Base-by-base conservation (phyloP, 2,888 invertebrate genomes). In the Lithophane leautieri region DNA sequence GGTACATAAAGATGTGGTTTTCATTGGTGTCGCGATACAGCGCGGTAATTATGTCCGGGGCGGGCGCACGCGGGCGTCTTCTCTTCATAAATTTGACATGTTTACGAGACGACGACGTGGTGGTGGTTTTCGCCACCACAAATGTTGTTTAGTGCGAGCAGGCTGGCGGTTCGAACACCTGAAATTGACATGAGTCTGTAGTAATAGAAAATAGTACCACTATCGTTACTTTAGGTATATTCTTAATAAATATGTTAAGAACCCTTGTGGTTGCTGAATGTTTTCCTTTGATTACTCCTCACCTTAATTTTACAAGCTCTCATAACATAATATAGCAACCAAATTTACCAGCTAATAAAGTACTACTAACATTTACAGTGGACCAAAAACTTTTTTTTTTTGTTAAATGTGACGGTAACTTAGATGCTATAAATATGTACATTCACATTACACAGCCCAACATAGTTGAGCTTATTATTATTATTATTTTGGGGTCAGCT, bases 1-100 rank as follows among this genome's bases (percentile, higher is more conserved):
- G 88, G 89, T 87, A 88, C 92, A 93, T 94, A 94, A 95, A 94
- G 92, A 93, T 91, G 91, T 90, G 89, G 90, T 93, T 90, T 94
- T 94, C 93, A 95, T 94, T 93, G 91, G 92, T 86, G 89, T 89
- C 91, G 88, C 91, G 91, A 91, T 92, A 92, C 89, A 75, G 90
- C 91, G 88, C 89, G 85, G 92, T 93, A 93, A 93, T 94, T 93
- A 93, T 90, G 90, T 87, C 86, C 83, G 76, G 79, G 87, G 84
- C 81, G 84, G 76, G 75, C 67, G 81, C 89, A 89, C 86, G 88
- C 90, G 86, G 83, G 89, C 91, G 90, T 88, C 88, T 89, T 91
- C 90, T 91, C 89, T 90, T 90, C 91, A 91, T 92, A 92, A 89
- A 90, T 84, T 76, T 88, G 86, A 89, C 88, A 82, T 88, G 88